Conservation (phyloP, 1,140 invertebrate genomes). For the Scylla paramamosain region DNA sequence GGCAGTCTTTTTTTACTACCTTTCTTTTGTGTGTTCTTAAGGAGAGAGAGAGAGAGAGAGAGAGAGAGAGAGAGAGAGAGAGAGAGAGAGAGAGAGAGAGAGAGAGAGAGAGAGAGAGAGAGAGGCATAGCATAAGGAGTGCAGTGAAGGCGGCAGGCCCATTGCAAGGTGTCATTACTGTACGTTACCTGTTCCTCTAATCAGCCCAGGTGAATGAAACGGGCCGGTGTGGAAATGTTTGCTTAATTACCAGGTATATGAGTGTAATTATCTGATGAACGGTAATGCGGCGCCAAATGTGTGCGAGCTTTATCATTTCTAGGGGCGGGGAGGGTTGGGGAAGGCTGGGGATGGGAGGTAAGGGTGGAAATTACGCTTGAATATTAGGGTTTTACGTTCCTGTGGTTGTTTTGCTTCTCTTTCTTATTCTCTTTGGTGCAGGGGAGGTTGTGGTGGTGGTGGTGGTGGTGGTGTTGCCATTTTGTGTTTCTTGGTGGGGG, state of each 20-base stretch:
- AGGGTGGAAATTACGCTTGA: not conserved
- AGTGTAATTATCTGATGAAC: constrained; percentile 14
- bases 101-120: constrained; percentile 18
- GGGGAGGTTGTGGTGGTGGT: not conserved
- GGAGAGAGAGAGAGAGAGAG: not conserved
- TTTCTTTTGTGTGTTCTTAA: too few relatives aligned
- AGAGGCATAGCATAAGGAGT: not conserved
- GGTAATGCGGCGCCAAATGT: constrained; percentile 18
- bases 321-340: not conserved
- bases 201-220: not conserved
- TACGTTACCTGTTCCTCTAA: constrained; percentile 18
- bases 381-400: not conserved
- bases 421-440: not conserved
- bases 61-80: not conserved
- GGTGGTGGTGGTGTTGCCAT: not conserved
- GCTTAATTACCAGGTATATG: constrained; percentile 23
- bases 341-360: not conserved
- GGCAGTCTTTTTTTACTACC: too few relatives aligned
- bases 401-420: too few relatives aligned
- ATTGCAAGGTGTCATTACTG: not conserved
- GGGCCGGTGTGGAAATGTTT: constrained; percentile 2
- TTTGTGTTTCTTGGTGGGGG: not conserved
- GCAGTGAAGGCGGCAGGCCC: not conserved
- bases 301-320: not conserved
- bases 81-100: constrained; percentile 5